These are phyloP conservation scores for Cetoscarus ocellatus DNA, from an alignment of 2,797 vertebrate genomes.

Conservation along the genomic window DNA sequence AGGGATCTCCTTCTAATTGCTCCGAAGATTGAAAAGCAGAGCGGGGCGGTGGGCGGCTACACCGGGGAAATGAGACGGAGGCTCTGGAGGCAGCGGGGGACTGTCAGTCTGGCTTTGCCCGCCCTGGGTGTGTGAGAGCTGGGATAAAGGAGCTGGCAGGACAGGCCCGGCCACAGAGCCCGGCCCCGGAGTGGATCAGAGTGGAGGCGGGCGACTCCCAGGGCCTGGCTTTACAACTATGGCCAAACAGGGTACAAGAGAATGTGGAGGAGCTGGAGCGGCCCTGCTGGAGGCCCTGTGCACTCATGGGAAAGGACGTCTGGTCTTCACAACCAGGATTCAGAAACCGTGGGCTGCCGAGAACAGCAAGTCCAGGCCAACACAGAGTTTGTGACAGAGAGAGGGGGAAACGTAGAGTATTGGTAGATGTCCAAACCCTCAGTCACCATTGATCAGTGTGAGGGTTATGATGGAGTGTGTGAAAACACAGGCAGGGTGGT, in stretches of 20 bases:
- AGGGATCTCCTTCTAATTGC: constrained; percentile 83
- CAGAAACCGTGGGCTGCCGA: constrained; percentile 58
- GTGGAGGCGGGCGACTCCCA: constrained; percentile 72
- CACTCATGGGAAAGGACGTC: constrained; percentile 79
- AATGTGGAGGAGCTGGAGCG: constrained; percentile 69
- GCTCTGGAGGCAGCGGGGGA: constrained; percentile 80
- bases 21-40: constrained; percentile 78
- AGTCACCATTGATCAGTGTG: constrained; percentile 60
- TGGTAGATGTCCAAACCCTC: constrained; percentile 58
- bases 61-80: constrained; percentile 71
- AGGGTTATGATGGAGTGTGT: constrained; percentile 65
- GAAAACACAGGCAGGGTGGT: constrained; percentile 78
- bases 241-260: constrained; percentile 74
- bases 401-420: constrained; percentile 47
- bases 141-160: constrained; percentile 82
- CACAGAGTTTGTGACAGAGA: constrained; percentile 50
- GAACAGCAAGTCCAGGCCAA: constrained; percentile 62
- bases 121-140: constrained; percentile 70
- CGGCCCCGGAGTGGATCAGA: constrained; percentile 71
- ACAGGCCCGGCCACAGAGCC: constrained; percentile 66
- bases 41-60: constrained; percentile 68
- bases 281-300: constrained; percentile 76
- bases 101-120: constrained; percentile 80
- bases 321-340: constrained; percentile 70
- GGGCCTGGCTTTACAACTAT: constrained; percentile 76